A percentile compares a stretch with the other conserved stretches of the same genome.
phyloP scores from a whole-genome alignment of 2,888 invertebrate species.

The Chirona hameri region DNA sequence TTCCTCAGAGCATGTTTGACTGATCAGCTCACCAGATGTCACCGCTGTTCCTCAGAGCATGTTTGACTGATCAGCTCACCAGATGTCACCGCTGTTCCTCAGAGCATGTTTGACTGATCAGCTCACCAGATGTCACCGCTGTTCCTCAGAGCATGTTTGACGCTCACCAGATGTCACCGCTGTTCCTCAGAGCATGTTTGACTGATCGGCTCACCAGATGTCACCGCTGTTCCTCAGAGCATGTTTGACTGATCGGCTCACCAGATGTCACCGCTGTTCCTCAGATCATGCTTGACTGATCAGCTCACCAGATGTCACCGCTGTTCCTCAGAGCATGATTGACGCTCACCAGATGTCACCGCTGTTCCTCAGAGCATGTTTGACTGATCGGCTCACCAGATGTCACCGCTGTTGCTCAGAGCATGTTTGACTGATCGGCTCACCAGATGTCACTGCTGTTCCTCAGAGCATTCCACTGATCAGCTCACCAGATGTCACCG shows the following conservation, averaged over 20 bases:
- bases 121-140: constrained; percentile 47
- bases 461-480: constrained; percentile 65
- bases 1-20: constrained; percentile 70
- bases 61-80: constrained; percentile 70
- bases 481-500: neutral
- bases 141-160: constrained; percentile 70
- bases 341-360: constrained; percentile 50
- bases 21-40: constrained; percentile 52
- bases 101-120: constrained; percentile 78
- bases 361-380: constrained; percentile 63
- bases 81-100: constrained; percentile 43
- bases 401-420: constrained; percentile 50
- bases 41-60: constrained; percentile 56
- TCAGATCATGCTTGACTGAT: constrained; percentile 76
- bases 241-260: constrained; percentile 71
- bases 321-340: constrained; percentile 63
- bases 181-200: constrained; percentile 66
- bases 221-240: constrained; percentile 51
- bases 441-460: neutral
- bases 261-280: constrained; percentile 41
- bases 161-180: constrained; percentile 33
- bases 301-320: constrained; percentile 50
- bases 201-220: constrained; percentile 49
- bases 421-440: constrained; percentile 72
- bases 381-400: constrained; percentile 55